Conservation (phyloP, 2,797 vertebrate species). For the Carcharodon carcharias region DNA sequence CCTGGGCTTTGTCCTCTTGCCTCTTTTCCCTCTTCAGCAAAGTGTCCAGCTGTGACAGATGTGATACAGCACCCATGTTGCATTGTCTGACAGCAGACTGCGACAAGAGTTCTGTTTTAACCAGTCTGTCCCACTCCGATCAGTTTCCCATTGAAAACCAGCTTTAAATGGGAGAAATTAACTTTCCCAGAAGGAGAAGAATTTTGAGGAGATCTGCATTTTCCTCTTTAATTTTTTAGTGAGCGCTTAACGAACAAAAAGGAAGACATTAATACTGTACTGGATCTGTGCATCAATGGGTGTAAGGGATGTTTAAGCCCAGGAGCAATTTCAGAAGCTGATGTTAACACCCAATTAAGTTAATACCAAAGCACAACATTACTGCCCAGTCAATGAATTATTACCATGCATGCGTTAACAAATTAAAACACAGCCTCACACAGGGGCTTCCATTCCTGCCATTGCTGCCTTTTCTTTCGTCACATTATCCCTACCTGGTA, state of each 20-base stretch:
- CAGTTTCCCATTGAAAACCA: background rate
- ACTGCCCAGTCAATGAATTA: background rate
- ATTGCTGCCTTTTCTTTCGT: background rate
- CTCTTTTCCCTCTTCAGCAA: background rate
- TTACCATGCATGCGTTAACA: background rate
- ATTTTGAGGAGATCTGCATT: background rate
- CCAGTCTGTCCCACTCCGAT: background rate
- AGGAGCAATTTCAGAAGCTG: background rate
- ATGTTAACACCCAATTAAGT: background rate
- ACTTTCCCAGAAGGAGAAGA: background rate
- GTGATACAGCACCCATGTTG: background rate
- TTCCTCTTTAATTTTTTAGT: background rate
- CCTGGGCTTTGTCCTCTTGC: background rate
- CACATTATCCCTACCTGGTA: slow-evolving; percentile 17
- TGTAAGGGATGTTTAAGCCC: background rate
- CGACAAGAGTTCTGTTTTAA: background rate
- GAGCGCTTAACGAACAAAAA: background rate
- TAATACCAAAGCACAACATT: background rate
- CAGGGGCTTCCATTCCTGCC: background rate
- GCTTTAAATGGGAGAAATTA: background rate
- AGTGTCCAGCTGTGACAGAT: background rate
- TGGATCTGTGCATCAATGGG: background rate
- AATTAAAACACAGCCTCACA: background rate
- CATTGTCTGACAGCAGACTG: background rate
- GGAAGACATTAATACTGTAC: background rate